phyloP scores from a whole-genome alignment of 2,113 vertebrate genomes.

The Corythoichthys haematopterus region DNA sequence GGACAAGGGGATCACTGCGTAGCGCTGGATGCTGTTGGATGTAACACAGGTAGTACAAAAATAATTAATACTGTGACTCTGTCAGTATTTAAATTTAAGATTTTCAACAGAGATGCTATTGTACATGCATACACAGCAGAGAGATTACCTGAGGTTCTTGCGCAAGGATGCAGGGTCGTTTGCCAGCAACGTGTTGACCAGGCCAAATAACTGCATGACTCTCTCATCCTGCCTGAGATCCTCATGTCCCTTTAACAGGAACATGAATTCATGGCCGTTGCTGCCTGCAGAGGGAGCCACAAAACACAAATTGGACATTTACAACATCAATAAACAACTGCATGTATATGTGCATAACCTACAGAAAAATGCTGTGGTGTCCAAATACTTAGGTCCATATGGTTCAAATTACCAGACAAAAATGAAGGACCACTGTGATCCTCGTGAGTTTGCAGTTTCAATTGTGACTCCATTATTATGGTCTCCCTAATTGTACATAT shows the following conservation, averaged over 20 bases:
- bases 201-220: constrained; percentile 97
- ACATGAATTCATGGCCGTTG: constrained; percentile 97
- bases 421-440: background rate
- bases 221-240: constrained; percentile 95
- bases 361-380: background rate
- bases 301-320: constrained; percentile 27
- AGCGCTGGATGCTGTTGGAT: constrained; percentile 86
- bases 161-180: constrained; percentile 97
- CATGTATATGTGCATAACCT: background rate
- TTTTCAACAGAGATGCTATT: background rate
- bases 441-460: background rate
- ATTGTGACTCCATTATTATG: background rate
- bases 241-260: constrained; percentile 96
- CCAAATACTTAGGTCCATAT: too few relatives aligned
- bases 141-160: constrained; percentile 89
- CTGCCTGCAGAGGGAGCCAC: constrained; percentile 77
- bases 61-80: background rate
- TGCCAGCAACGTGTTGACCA: constrained; percentile 95
- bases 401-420: too few relatives aligned
- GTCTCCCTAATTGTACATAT: constrained; percentile 2
- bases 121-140: background rate
- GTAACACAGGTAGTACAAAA: background rate
- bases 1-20: constrained; percentile 93
- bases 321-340: background rate
- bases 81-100: too few relatives aligned